phyloP scores from a whole-genome alignment of 2,113 vertebrate genomes.

The Axis porcinus region DNA sequence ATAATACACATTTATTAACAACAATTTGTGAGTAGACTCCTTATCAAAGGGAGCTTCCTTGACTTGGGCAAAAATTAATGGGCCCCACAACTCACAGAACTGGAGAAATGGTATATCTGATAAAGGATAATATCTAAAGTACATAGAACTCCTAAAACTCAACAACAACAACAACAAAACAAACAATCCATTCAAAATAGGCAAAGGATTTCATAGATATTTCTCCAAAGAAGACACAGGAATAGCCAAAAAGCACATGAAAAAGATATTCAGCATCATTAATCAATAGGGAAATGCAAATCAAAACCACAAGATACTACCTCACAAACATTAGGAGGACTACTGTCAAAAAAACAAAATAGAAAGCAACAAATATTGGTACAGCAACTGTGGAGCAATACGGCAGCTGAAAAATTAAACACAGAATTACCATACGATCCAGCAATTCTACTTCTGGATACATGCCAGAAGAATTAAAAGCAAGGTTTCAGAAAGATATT shows the following conservation, averaged over 20 bases:
- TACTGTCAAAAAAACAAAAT: neutral
- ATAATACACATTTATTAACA: neutral
- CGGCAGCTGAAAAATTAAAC: neutral
- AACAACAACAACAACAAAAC: neutral
- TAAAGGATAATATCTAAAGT: neutral
- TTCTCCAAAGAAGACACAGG: neutral
- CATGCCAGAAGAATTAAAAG: neutral
- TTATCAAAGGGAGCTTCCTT: neutral
- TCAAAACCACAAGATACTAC: neutral
- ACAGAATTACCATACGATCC: neutral
- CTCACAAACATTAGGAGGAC: neutral
- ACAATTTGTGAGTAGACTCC: neutral
- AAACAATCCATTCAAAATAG: neutral
- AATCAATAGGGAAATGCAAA: neutral
- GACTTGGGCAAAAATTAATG: neutral
- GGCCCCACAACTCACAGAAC: neutral
- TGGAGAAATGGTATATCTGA: neutral
- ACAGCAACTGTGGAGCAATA: neutral
- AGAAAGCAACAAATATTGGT: neutral
- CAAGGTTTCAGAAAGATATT: neutral
- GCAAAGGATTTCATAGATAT: neutral
- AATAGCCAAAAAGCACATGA: neutral
- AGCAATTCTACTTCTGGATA: neutral
- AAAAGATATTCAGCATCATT: neutral
- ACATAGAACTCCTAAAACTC: neutral